Evolutionary conservation across 2,888 invertebrate species (phyloP), one percentile per base, ranked within the genome.

Genomic region (Schizotus pectinicornis): DNA sequence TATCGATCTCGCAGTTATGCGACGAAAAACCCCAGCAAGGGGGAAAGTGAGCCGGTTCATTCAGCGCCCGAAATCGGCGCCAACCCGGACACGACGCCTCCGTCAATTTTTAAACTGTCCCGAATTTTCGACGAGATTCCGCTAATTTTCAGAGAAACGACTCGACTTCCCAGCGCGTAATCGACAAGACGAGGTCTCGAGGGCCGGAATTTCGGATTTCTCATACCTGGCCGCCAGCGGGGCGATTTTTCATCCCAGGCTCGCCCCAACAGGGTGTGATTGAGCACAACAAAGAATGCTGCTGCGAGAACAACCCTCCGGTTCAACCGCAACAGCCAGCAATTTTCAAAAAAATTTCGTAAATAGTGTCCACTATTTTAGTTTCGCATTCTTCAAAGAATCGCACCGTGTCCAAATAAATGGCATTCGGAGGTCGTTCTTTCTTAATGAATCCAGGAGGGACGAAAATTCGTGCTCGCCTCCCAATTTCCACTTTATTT

Each of bases 1-100:
- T 69, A 72, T 73, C 70, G 72, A 72, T 72, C 70, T 49, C 34
- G 32, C 13, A 35, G 14, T 36, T 34, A 36, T 47, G 35, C 36
- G 13, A 22, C 8, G 12, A 7, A 7, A 49, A 48, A 49, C 42
- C 54, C 56, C 37, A 46, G 45, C 43, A 49, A 54, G 30, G 32
- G 57, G 56, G 51, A 56, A 58, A 57, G 56, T 51, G 56, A 49
- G 48, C 56, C 22, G 22, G 22, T 56, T 61, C 43, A 53, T 49
- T 58, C 58, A 58, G 50, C 41, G 54, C 41, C 41, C 47, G 47
- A 34, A 13, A 34, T 35, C 52, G 45, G 34, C 49, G 34, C 43
- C 12, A 13, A 31, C 49, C 47, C 49, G 22, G 22, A 22, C 22
- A 22, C 22, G 22, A 22, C 22, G 22, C 22, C 22, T 22, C 22